Evolutionary conservation across 1,140 invertebrate genomes (phyloP), one percentile per base, ranked within the genome.

Genomic region (Drosophila bifasciata): DNA sequence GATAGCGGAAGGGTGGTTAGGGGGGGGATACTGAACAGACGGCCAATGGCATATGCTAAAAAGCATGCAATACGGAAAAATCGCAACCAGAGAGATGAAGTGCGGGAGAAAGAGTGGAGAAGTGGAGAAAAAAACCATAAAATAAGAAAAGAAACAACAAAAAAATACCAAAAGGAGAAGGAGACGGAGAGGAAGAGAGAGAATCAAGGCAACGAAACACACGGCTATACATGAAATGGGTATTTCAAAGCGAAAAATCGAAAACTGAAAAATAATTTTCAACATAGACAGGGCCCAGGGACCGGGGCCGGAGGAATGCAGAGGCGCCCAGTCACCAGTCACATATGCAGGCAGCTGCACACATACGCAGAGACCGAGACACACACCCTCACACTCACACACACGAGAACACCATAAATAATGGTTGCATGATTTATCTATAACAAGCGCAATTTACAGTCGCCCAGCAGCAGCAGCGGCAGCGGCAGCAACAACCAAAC

Each of bases 351-450:
- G 62, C 73, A 76, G 64, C 57, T 77, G 79, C 75, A 89, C 85
- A 77, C 66, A 69, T 63, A 80, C 68, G 68, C 85, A 77, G 52
- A 77, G 52, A 77, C 64, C 68, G 52, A 58, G 53, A 75, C 61
- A 59, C 61, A 58, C 52, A 80, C 57, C 53, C 41, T 39, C 21
- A 53, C 19, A 43, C 46, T 51, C 32, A 64, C 64, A 70, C 70
- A 75, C 64, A 81, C 57, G 76, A 56, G 83, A 68, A 88, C 83
- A 88, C 83, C 80, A 90, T 88, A 90, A 90, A 90, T 90, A 90
- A 90, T 90, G 83, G 88, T 90, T 88, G 74, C 88, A 90, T 90
- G 88, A 90, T 90, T 90, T 90, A 90, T 90, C 88, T 88, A 90
- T 90, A 90, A 90, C 88, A 90, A 90, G 85, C 86, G 88, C 88